Evolutionary conservation across 2,113 vertebrate species (phyloP), one percentile per base, ranked within the genome.

Genomic region (Archocentrus centrarchus): DNA sequence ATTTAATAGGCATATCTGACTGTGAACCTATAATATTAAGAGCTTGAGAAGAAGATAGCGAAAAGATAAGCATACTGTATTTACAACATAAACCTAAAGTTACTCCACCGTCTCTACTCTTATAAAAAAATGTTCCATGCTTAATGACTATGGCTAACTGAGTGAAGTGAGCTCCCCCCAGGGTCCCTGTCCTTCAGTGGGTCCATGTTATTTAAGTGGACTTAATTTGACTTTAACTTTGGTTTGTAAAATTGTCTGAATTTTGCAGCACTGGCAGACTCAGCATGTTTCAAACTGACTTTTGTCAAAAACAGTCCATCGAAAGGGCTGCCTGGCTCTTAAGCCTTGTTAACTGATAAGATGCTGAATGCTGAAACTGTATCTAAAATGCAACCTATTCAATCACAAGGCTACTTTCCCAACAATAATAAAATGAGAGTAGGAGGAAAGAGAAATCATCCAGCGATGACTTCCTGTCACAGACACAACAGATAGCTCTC

Each of bases 391-490:
- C 17, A 55, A 73, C 47, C 11, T 13, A 11, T 53, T 73, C 53
- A 73, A 5, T 55, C 47, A 14, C 27, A 73, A 55, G n/a, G 24
- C 18, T 20, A 35, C 27, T 55, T 73, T 35, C 2, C 27, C 44
- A 55, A 35, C 18, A 73, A 30, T 7, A 50, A 22, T 78, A 17
- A 9, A 30, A n/a, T 3, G 11, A 76, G 20, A 79, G 22, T 7
- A 39, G 22, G 11, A 32, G 30, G 59, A 35, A 78, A 47, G 39
- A 7, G 18, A 1, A 50, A 78, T 11, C 7, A 0, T 59, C 24
- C 66, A 76, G 35, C 44, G 63, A 58, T 82, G 37, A n/a, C 57
- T 27, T 81, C 22, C 77, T 81, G 63, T n/a, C 73, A 79, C 24
- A 68, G 24, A 44, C 59, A 39, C 41, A 75, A 53, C 59, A 80